Percentiles rank a stretch among this genome's conserved stretches.
Conservation (phyloP, 2,797 vertebrate species). For the Pseudochirops cupreus region DNA sequence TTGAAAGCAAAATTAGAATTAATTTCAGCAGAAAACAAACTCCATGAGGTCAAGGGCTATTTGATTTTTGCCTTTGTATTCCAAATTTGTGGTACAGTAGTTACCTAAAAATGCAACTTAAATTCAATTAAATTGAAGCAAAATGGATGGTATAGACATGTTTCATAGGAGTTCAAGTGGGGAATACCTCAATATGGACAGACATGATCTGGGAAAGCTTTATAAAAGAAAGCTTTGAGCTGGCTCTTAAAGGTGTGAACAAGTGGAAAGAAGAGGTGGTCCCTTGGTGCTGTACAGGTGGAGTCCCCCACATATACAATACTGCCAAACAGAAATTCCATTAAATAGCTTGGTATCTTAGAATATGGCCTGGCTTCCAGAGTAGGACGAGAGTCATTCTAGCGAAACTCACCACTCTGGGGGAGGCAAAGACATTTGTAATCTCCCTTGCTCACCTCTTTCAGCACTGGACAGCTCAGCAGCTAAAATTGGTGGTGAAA, state of each 20-base stretch:
- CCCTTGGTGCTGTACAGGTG: not conserved
- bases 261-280: not conserved
- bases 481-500: not conserved
- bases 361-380: not conserved
- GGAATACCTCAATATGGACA: conserved; percentile 13
- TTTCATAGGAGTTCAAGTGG: not conserved
- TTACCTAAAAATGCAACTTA: not conserved
- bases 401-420: not conserved
- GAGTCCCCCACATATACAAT: not conserved
- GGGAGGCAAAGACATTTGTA: not conserved
- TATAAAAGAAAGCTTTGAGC: not conserved
- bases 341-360: not conserved
- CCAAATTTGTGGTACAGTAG: not conserved
- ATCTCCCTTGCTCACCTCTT: not conserved
- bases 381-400: not conserved
- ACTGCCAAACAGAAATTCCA: not conserved
- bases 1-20: too few species aligned
- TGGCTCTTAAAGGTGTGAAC: not conserved
- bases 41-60: not conserved
- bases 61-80: not conserved
- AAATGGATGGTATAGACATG: not conserved
- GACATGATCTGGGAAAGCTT: conserved; percentile 30
- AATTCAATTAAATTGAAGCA: not conserved
- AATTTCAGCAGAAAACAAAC: not conserved
- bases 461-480: not conserved